These are phyloP conservation scores for Papilio elwesi DNA, from an alignment of 2,888 invertebrate genomes.

Conservation along the genomic window DNA sequence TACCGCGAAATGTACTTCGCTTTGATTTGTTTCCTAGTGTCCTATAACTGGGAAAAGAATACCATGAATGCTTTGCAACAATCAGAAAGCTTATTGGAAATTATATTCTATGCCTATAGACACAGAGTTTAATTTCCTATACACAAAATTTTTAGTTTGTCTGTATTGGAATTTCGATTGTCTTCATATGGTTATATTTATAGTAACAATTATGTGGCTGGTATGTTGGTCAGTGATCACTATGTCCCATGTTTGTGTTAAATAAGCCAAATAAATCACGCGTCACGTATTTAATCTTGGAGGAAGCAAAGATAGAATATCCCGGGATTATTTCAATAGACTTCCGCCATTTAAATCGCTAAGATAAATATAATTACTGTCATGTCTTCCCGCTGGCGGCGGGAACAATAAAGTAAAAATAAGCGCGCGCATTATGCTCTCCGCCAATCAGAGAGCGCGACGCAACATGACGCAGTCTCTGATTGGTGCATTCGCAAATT, in stretches of 20 bases:
- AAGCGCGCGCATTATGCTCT: too few relatives aligned
- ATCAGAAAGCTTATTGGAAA: not conserved
- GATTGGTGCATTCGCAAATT: too few relatives aligned
- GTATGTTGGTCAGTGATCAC: not conserved
- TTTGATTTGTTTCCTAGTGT: conserved; percentile 30
- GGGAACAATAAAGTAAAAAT: too few relatives aligned
- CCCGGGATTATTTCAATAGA: conserved; percentile 9
- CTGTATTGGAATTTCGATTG: not conserved
- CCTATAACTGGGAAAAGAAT: conserved; percentile 13
- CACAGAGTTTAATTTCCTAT: not conserved
- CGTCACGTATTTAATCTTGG: conserved; percentile 14
- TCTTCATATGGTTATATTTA: conserved; percentile 10
- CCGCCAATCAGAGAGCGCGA: too few relatives aligned
- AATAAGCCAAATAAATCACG: conserved; percentile 18
- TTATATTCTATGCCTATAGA: not conserved
- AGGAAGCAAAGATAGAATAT: conserved; percentile 5
- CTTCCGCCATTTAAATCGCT: not conserved
- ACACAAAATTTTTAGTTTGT: not conserved
- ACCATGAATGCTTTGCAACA: conserved; percentile 22
- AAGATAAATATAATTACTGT: too few relatives aligned
- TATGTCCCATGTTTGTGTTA: conserved; percentile 1
- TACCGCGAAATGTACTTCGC: conserved; percentile 14
- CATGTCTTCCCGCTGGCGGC: too few relatives aligned
- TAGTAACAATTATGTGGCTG: conserved; percentile 1
- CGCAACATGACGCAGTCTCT: too few relatives aligned